Percentiles rank a stretch among this genome's conserved stretches.
Conservation (phyloP, 2,113 vertebrate genomes). For the Scortum barcoo region DNA sequence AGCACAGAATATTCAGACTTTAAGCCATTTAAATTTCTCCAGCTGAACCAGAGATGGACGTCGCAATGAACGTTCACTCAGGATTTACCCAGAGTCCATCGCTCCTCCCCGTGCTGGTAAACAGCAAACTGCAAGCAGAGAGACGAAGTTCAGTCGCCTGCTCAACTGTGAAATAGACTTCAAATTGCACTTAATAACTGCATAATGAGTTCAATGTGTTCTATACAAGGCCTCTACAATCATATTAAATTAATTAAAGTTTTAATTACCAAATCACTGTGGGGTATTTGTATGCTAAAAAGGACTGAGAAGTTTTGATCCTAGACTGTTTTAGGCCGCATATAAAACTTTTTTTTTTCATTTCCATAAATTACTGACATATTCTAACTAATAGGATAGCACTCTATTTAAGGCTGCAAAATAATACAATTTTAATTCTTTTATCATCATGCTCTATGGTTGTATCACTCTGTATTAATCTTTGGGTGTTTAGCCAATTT, state of each 20-base stretch:
- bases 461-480: neutral
- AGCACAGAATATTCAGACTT: constrained; percentile 20
- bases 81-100: constrained; percentile 36
- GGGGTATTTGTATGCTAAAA: constrained; percentile 54
- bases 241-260: constrained; percentile 69
- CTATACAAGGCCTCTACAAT: constrained; percentile 61
- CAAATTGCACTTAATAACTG: constrained; percentile 73
- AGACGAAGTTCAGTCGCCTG: constrained; percentile 66
- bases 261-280: constrained; percentile 69
- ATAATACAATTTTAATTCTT: neutral
- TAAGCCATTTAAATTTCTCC: constrained; percentile 10
- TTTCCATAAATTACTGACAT: neutral
- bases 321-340: neutral
- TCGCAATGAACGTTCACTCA: constrained; percentile 15
- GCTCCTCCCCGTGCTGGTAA: constrained; percentile 41
- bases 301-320: constrained; percentile 31
- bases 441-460: neutral
- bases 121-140: constrained; percentile 34
- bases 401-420: neutral
- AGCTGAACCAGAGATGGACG: constrained; percentile 9
- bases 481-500: neutral
- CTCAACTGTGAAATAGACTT: constrained; percentile 79
- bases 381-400: neutral
- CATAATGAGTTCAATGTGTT: constrained; percentile 70
- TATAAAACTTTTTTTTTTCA: constrained; percentile 7